Evolutionary conservation across 35 echinoderm and acorn worm genomes (phyloP).

Genomic region (Eucidaris tribuloides): DNA sequence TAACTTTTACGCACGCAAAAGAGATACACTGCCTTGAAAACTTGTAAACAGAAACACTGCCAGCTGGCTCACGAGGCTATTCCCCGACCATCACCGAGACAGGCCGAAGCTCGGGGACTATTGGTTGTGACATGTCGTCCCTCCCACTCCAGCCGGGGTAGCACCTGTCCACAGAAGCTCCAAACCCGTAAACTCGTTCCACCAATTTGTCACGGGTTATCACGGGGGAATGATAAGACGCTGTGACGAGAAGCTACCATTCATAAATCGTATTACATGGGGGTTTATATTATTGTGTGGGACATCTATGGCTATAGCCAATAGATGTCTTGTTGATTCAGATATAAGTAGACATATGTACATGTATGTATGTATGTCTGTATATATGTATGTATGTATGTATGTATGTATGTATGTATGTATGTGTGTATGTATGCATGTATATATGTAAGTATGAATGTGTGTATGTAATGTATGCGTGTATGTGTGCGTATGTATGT

Average conservation of each 20-base stretch:
- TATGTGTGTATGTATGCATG: no score
- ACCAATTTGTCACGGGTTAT: slow-evolving; percentile 37
- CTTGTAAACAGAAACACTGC: no score
- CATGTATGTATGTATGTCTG: background rate
- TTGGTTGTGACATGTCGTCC: slow-evolving; percentile 18
- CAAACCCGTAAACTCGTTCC: slow-evolving; percentile 5
- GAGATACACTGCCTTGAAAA: no score
- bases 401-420: background rate
- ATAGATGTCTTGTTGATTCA: background rate
- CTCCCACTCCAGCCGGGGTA: slow-evolving; percentile 1
- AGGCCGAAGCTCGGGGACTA: slow-evolving; percentile 10
- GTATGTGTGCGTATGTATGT: no score
- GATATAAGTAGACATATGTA: background rate
- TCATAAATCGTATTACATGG: slow-evolving; percentile 29
- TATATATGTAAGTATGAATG: no score
- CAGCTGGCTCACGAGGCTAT: no score
- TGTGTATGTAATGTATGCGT: no score
- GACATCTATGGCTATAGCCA: background rate
- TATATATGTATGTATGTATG: background rate
- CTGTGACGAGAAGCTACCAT: slow-evolving; percentile 22
- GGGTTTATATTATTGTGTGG: background rate
- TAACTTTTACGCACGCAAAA: no score
- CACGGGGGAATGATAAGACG: slow-evolving; percentile 17
- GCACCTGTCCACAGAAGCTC: background rate
- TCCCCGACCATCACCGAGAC: slow-evolving; percentile 14